Evolutionary conservation across 2,797 vertebrate species (phyloP).

Genomic region (Astyanax mexicanus): DNA sequence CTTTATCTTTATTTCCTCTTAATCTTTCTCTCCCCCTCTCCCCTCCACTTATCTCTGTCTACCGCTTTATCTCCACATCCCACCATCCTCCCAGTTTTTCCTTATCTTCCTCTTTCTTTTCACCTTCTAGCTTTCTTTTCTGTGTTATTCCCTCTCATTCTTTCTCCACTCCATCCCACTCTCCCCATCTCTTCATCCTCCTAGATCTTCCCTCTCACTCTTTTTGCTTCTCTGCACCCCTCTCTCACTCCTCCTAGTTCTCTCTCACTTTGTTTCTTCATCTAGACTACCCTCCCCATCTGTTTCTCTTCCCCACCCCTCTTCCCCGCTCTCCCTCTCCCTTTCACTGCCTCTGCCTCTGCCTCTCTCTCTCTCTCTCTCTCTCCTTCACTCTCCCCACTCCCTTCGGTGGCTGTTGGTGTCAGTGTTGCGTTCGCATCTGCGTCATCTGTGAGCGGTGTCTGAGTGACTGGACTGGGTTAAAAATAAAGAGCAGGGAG

Average conservation of each 20-base stretch:
- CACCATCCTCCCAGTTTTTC: no score
- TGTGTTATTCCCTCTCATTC: not conserved
- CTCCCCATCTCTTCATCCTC: not conserved
- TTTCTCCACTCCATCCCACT: not conserved
- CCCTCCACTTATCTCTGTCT: not conserved
- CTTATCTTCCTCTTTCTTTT: not conserved
- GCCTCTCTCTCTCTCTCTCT: not conserved
- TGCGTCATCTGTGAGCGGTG: conserved; percentile 79
- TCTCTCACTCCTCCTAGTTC: not conserved
- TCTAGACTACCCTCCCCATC: not conserved
- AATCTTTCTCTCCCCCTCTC: not conserved
- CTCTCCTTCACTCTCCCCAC: conserved; percentile 45
- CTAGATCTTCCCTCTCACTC: not conserved
- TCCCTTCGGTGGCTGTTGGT: conserved; percentile 57
- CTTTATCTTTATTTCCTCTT: not conserved
- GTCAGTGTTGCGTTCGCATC: conserved; percentile 68
- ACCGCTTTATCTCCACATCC: not conserved
- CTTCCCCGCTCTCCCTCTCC: not conserved
- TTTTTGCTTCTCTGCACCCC: not conserved
- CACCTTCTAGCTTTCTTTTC: no score
- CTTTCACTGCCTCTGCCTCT: conserved; percentile 17
- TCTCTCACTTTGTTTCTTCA: no score
- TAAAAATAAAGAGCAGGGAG: conserved; percentile 76
- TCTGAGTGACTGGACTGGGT: conserved; percentile 71
- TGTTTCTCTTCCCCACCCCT: not conserved